Percentiles rank a stretch among this genome's conserved stretches.
These are phyloP conservation scores for Campylorhamphus procurvoides DNA, from an alignment of 2,113 vertebrate genomes.

Conservation along the genomic window DNA sequence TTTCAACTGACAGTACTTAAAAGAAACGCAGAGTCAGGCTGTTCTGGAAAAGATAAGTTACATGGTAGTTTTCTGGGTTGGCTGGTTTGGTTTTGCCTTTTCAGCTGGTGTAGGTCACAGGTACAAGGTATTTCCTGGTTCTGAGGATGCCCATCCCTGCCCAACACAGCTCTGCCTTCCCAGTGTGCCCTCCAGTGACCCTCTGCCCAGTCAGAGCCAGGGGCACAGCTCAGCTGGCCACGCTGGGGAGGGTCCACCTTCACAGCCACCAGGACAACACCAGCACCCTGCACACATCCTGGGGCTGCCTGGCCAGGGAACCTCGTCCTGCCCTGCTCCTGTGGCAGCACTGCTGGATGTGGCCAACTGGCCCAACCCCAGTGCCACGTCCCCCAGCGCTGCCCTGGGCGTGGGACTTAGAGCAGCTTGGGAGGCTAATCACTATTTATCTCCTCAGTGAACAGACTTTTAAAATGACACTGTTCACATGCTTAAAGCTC, in stretches of 20 bases:
- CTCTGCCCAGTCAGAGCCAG: not conserved
- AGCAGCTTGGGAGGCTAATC: constrained; percentile 42
- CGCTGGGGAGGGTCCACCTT: accelerated
- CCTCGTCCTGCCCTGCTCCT: accelerated
- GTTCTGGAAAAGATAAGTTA: not conserved
- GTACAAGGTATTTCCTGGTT: accelerated
- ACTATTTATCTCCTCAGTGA: constrained; percentile 47
- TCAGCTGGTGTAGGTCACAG: not conserved
- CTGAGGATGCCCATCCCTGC: not conserved
- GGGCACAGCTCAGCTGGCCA: accelerated
- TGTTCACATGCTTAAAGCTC: constrained; percentile 47
- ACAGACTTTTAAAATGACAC: constrained; percentile 58
- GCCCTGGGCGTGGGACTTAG: not conserved
- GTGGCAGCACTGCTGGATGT: not conserved
- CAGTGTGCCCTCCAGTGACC: not conserved
- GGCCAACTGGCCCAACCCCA: not conserved
- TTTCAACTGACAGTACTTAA: not conserved
- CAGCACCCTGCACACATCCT: accelerated
- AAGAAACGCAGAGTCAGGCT: not conserved
- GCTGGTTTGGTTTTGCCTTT: not conserved
- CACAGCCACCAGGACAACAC: accelerated
- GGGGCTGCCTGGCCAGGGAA: not conserved
- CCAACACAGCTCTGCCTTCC: not conserved
- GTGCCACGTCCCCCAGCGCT: not conserved
- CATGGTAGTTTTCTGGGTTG: accelerated